Evolutionary conservation across 2,797 vertebrate species (phyloP).

Genomic region (Holocentrus rufus): DNA sequence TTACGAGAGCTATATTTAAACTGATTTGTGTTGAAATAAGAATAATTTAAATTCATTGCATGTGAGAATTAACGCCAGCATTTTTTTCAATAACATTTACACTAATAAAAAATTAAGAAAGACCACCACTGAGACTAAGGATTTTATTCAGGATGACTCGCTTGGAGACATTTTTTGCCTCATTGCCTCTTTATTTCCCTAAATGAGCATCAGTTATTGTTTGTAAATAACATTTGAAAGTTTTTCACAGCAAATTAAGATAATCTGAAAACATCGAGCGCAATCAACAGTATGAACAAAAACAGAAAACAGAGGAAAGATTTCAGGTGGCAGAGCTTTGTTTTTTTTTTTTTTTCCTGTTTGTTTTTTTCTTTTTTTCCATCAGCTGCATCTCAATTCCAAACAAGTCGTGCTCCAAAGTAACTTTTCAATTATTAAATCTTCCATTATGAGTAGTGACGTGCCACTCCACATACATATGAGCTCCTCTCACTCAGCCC

Average conservation of each 20-base stretch:
- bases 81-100: slow-evolving; percentile 14
- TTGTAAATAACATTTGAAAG: slow-evolving; percentile 33
- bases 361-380: too few species aligned
- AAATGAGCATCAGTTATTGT: slow-evolving; percentile 23
- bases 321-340: not conserved
- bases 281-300: slow-evolving; percentile 1
- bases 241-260: slow-evolving; percentile 21
- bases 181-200: slow-evolving; percentile 13
- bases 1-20: not conserved
- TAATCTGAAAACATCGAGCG: slow-evolving; percentile 19
- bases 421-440: slow-evolving; percentile 46
- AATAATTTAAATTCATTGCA: slow-evolving; percentile 38
- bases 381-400: slow-evolving; percentile 19
- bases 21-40: slow-evolving; percentile 31
- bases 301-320: not conserved
- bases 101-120: not conserved
- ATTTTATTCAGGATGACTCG: slow-evolving; percentile 24
- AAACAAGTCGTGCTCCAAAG: slow-evolving; percentile 27
- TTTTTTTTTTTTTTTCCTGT: slow-evolving; percentile 6
- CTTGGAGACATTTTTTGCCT: not conserved
- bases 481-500: slow-evolving; percentile 55
- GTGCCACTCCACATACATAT: slow-evolving; percentile 32
- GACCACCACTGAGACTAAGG: not conserved
- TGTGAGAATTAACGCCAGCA: not conserved
- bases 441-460: slow-evolving; percentile 42